Evolutionary conservation across 2,888 invertebrate genomes (phyloP), one percentile per base, ranked within the genome.

Genomic region (Sipunculus nudus): DNA sequence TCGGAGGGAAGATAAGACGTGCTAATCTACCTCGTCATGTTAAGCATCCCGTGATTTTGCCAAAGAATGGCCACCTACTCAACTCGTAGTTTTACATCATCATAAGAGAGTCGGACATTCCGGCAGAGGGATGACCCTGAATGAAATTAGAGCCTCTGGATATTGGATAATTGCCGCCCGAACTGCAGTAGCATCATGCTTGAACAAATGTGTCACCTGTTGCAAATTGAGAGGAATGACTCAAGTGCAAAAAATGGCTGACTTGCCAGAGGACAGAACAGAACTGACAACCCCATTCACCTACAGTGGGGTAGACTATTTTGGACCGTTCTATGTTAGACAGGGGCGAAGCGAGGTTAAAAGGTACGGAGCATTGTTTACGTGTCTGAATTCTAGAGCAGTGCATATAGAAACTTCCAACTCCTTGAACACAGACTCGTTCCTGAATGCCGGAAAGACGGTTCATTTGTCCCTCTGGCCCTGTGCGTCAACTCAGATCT

Each of bases 231-330:
- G 71, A 10, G 72, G 73, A 3, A 47, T 41, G 19, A 25, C 65
- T 0, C 61, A 61, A 26, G 49, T 63, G 6, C 73, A 76, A 32
- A 70, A 79, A 19, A 82, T 80, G 79, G 74, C 77, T 1, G 67
- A 75, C 26, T 64, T 82, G 10, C 81, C 83, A 1, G 16, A 29
- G 4, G 68, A 74, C 4, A 58, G 84, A 54, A 68, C 80, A 5
- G 23, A 23, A 26, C 46, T 47, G 31, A 53, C 46, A n/a, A 53
- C 53, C 10, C 52, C 58, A n/a, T 84, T 83, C 63, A 45, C 66
- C 1, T 61, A 74, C 43, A 55, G 64, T 21, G 81, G 78, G 10
- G 46, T 82, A 0, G 82, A 83, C 48, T 78, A 70, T n/a, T 75
- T 73, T 28, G 79, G 81, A 4, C 80, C 79, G 0, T 70, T 73